Percentiles rank a stretch among this genome's conserved stretches.
These are phyloP conservation scores for Antigone vipio DNA, from an alignment of 2,113 vertebrate genomes.

Conservation along the genomic window DNA sequence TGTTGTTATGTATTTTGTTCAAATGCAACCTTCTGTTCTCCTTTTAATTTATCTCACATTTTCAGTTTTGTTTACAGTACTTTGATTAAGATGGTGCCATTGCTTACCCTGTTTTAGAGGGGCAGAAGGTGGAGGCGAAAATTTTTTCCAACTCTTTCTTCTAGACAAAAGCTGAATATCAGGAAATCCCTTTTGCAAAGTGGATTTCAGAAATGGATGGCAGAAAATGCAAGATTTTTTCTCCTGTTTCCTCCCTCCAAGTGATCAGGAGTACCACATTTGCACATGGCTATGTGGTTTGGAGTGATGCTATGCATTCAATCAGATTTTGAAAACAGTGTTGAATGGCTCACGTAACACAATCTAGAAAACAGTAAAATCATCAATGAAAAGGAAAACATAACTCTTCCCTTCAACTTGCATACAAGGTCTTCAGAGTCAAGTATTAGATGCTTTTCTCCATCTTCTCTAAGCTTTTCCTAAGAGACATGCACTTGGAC, in stretches of 20 bases:
- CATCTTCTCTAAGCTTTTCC: background rate
- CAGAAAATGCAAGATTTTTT: background rate
- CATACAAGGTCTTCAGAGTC: background rate
- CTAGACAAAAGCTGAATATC: background rate
- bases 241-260: background rate
- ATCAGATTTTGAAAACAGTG: background rate
- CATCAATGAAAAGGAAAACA: background rate
- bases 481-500: background rate
- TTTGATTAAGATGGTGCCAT: background rate
- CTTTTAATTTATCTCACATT: background rate
- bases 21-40: background rate
- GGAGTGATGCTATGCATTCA: background rate
- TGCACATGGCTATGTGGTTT: background rate
- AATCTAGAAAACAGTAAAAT: background rate
- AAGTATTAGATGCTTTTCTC: background rate
- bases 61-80: background rate
- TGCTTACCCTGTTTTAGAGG: background rate
- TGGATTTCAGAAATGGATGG: background rate
- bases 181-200: background rate
- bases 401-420: background rate
- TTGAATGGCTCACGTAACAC: background rate
- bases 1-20: background rate
- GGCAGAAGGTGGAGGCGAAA: background rate
- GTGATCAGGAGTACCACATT: background rate
- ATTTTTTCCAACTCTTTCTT: background rate